Base-by-base conservation (phyloP, 2,888 invertebrate genomes). In the Ennomos erosarius region DNA sequence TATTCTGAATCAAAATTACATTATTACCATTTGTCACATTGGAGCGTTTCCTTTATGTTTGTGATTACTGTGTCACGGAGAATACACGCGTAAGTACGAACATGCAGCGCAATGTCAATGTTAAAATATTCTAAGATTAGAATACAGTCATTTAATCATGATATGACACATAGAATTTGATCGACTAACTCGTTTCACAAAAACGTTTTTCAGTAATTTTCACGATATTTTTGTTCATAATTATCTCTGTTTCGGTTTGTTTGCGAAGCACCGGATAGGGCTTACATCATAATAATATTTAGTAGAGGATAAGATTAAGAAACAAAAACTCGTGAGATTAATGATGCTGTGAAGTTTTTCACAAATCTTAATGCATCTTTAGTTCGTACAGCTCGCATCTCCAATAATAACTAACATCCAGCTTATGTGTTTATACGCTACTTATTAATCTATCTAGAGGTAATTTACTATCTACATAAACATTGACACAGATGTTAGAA, bases 391-490 rank as follows among this genome's bases (percentile, higher is more conserved):
- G 26, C 26, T 26, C 26, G 26, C 26, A 26, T 26, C 6, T 4
- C 6, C 6, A 26, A 26, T 6, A 6, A 26, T 26, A n/a, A n/a
- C n/a, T 6, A 26, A 26, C 3, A 26, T 26, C 26, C 6, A 26
- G 0, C 26, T 26, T 3, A 16, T 16, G 16, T 16, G 16, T 16
- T 1, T 26, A 6, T 6, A 5, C 1, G 3, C 26, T 16, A 44
- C 10, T 37, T 8, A 34, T 11, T 37, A 11, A 45, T 40, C 43
- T 10, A 57, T 48, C 12, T 12, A 51, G 26, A 49, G 38, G 26
- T 43, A 54, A 61, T 62, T 55, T 52, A 53, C 40, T 26, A 26
- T 53, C 38, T 51, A 44, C 40, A 50, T 44, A 49, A 39, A 44
- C 48, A 49, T 49, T 44, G 43, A 50, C 34, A 51, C 11, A 53